A percentile compares a stretch with the other conserved stretches of the same genome.
Evolutionary conservation across 2,888 invertebrate species (phyloP).

Genomic region (Eupelmus urozonus): DNA sequence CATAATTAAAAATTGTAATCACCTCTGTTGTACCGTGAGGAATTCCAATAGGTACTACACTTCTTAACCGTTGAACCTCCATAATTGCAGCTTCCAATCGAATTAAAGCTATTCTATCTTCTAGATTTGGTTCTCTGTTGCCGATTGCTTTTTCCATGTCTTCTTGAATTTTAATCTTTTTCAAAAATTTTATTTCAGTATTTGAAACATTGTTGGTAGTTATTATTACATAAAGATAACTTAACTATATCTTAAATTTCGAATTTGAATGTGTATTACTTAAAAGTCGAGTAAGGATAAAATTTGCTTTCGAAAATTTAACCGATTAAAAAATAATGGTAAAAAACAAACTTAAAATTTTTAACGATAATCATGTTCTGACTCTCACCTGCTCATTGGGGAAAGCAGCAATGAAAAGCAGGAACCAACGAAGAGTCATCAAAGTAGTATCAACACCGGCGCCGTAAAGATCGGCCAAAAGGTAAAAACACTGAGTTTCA

Average conservation of each 20-base stretch:
- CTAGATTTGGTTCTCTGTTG: constrained; percentile 77
- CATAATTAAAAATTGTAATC: constrained; percentile 31
- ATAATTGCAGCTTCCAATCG: constrained; percentile 86
- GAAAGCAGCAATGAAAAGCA: constrained; percentile 86
- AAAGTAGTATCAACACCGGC: constrained; percentile 92
- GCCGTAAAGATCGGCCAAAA: constrained; percentile 90
- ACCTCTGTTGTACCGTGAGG: constrained; percentile 87
- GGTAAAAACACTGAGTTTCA: constrained; percentile 84
- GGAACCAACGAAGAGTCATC: constrained; percentile 88
- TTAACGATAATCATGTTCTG: no score
- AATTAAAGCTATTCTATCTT: constrained; percentile 80
- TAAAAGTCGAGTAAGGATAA: no score
- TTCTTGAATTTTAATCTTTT: constrained; percentile 79
- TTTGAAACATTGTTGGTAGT: no score
- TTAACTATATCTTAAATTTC: no score
- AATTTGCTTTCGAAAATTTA: no score
- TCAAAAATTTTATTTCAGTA: no score
- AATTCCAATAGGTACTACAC: constrained; percentile 90
- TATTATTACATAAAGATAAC: no score
- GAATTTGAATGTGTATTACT: no score
- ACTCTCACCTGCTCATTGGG: constrained; percentile 81
- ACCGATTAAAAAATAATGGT: no score
- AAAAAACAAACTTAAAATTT: no score
- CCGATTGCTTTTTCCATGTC: constrained; percentile 78
- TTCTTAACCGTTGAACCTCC: constrained; percentile 88